phyloP scores from a whole-genome alignment of 1,140 invertebrate genomes.

The Bombyx mandarina region DNA sequence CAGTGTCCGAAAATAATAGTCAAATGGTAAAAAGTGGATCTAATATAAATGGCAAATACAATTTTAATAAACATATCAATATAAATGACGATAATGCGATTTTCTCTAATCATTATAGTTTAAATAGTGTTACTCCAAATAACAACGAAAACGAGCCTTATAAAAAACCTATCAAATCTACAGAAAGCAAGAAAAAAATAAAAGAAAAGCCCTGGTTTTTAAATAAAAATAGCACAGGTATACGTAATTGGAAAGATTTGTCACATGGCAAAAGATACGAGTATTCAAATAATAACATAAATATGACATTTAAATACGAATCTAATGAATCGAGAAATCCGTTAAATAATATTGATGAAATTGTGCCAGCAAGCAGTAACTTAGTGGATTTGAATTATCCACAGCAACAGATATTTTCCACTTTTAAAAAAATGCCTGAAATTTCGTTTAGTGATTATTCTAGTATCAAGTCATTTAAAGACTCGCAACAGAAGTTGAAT shows the following conservation, averaged over 20 bases:
- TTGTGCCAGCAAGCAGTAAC: slow-evolving; percentile 48
- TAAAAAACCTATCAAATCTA: slow-evolving; percentile 17
- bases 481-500: slow-evolving; percentile 27
- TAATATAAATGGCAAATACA: too few relatives aligned
- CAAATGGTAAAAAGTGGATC: too few relatives aligned
- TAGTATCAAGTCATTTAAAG: slow-evolving; percentile 19
- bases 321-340: slow-evolving; percentile 27
- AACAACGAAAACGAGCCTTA: too few relatives aligned
- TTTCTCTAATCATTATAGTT: too few relatives aligned
- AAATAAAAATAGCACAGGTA: slow-evolving; percentile 23
- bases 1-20: slow-evolving; percentile 6
- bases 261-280: slow-evolving; percentile 38
- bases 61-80: too few relatives aligned
- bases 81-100: too few relatives aligned
- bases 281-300: slow-evolving; percentile 47
- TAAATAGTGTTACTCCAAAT: too few relatives aligned
- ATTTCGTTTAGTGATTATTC: slow-evolving; percentile 23
- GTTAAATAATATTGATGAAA: slow-evolving; percentile 41
- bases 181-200: slow-evolving; percentile 38
- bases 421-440: slow-evolving; percentile 33
- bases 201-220: slow-evolving; percentile 32
- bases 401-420: slow-evolving; percentile 30
- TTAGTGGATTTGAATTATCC: slow-evolving; percentile 38
- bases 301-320: slow-evolving; percentile 39
- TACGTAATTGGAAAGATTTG: slow-evolving; percentile 31